Percentiles rank a stretch among this genome's conserved stretches.
These are phyloP conservation scores for Amblyopsis rosae DNA, from an alignment of 2,113 vertebrate genomes.

Conservation along the genomic window DNA sequence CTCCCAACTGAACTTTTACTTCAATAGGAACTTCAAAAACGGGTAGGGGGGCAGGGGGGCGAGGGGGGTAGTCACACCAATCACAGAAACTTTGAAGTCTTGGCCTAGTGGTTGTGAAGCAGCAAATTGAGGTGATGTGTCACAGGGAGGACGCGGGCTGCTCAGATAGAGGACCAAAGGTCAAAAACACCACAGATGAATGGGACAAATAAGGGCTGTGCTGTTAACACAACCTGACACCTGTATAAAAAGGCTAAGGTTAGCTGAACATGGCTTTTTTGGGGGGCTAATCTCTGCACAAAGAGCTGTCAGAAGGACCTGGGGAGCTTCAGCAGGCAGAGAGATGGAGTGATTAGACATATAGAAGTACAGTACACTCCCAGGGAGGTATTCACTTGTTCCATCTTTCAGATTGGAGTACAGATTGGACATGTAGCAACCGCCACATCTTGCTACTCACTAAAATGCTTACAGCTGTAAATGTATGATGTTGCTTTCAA, in stretches of 20 bases:
- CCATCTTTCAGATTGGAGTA: too few relatives aligned
- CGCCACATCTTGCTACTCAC: constrained; percentile 8
- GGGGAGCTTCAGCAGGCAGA: constrained; percentile 11
- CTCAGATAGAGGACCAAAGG: constrained; percentile 48
- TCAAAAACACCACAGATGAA: constrained; percentile 60
- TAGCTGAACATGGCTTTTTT: constrained; percentile 36
- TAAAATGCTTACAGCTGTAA: constrained; percentile 55
- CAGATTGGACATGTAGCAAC: not conserved
- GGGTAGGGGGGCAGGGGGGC: constrained; percentile 10
- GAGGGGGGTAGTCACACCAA: constrained; percentile 21
- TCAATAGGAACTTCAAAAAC: constrained; percentile 72
- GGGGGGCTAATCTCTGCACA: constrained; percentile 24
- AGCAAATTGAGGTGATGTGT: constrained; percentile 70
- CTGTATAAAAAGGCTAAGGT: constrained; percentile 43
- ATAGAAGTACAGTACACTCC: not conserved
- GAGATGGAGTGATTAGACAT: constrained; percentile 19
- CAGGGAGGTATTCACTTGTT: too few relatives aligned
- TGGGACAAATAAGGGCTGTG: constrained; percentile 55
- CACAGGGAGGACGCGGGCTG: constrained; percentile 39
- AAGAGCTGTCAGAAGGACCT: constrained; percentile 14
- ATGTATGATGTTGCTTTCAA: constrained; percentile 26
- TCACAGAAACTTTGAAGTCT: constrained; percentile 60
- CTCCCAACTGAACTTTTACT: constrained; percentile 74
- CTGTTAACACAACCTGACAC: constrained; percentile 63
- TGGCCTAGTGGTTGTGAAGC: constrained; percentile 43